Evolutionary conservation across 2,888 invertebrate species (phyloP).

Genomic region (Clistopyga incitator): DNA sequence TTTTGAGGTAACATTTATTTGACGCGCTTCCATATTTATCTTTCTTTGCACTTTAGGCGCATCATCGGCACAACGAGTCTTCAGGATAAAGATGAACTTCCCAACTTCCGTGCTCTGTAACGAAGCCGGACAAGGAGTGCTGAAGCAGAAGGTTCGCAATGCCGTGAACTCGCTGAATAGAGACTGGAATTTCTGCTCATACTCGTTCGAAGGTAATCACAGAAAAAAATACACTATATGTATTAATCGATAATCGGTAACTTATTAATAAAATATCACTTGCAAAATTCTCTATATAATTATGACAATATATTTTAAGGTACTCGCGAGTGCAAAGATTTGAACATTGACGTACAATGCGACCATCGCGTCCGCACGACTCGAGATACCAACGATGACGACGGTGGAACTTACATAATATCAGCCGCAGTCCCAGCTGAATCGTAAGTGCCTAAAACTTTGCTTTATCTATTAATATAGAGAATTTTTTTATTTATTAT

Average conservation of each 20-base stretch:
- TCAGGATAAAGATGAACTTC: constrained; percentile 97
- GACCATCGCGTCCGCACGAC: constrained; percentile 89
- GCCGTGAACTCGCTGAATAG: constrained; percentile 96
- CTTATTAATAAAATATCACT: too few species aligned
- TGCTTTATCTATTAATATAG: background rate
- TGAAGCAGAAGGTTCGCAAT: constrained; percentile 94
- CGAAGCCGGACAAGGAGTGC: constrained; percentile 96
- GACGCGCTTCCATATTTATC: background rate
- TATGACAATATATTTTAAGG: constrained; percentile 81
- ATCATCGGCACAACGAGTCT: constrained; percentile 96
- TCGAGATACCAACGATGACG: constrained; percentile 86
- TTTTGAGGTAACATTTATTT: background rate
- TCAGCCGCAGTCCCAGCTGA: constrained; percentile 93
- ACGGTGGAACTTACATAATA: constrained; percentile 93
- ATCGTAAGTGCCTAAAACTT: constrained; percentile 88
- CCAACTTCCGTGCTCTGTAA: constrained; percentile 98
- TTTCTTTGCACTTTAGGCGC: constrained; percentile 86
- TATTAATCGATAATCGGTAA: too few species aligned
- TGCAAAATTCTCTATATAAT: too few species aligned
- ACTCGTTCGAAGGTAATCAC: constrained; percentile 91
- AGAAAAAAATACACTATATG: background rate
- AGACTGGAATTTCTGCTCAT: constrained; percentile 98
- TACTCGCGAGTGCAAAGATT: constrained; percentile 94
- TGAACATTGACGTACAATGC: constrained; percentile 96
- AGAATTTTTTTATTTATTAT: constrained; percentile 7